A percentile compares a stretch with the other conserved stretches of the same genome.
Evolutionary conservation across 2,113 vertebrate genomes (phyloP).

Genomic region (Esox niger): DNA sequence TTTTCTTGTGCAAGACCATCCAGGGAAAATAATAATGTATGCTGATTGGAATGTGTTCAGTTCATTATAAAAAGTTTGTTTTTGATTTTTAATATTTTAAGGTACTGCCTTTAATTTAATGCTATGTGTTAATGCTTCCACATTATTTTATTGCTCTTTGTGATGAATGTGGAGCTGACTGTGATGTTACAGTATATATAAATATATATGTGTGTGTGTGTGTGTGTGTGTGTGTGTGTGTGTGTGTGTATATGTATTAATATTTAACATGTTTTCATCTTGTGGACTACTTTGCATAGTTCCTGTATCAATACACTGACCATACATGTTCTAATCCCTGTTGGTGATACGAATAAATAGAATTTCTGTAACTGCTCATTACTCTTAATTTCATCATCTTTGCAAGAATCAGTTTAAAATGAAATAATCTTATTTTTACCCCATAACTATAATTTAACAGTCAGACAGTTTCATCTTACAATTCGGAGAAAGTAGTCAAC

Average conservation of each 20-base stretch:
- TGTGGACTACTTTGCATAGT: background rate
- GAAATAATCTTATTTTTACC: too few species aligned
- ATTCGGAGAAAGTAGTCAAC: too few species aligned
- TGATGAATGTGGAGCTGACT: background rate
- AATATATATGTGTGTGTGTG: too few species aligned
- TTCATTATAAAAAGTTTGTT: background rate
- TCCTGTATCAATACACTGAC: background rate
- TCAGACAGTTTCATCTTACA: too few species aligned
- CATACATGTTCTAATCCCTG: slow-evolving; percentile 8
- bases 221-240: too few species aligned
- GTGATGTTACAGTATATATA: background rate
- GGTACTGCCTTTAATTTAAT: background rate
- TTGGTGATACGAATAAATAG: background rate
- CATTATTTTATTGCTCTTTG: background rate
- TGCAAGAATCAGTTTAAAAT: too few species aligned
- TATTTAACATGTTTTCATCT: background rate
- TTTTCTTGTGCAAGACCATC: background rate
- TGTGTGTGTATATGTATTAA: too few species aligned
- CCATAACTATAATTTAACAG: too few species aligned
- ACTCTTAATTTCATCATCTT: background rate
- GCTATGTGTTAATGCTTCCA: background rate
- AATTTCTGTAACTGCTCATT: too few species aligned
- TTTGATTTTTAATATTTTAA: slow-evolving; percentile 3
- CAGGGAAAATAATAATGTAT: background rate
- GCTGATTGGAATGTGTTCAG: background rate